Conservation (phyloP, 2,113 vertebrate species). For the Nesoenas mayeri region DNA sequence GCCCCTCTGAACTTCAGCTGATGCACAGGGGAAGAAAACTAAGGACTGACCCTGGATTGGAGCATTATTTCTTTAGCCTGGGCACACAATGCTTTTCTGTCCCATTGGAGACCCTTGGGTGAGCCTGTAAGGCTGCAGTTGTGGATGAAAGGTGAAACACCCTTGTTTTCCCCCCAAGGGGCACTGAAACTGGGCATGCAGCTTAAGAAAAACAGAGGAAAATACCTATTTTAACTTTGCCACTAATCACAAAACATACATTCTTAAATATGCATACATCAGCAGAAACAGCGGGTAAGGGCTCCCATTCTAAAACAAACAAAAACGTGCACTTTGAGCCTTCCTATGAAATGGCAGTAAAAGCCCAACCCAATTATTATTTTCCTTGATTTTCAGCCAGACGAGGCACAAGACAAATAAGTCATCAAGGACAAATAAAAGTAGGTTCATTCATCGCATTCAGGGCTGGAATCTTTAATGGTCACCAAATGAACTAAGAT, state of each 20-base stretch:
- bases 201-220: neutral
- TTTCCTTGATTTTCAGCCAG: slow-evolving; percentile 69
- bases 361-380: slow-evolving; percentile 62
- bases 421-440: slow-evolving; percentile 71
- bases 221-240: neutral
- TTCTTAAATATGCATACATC: neutral
- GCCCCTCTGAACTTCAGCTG: neutral
- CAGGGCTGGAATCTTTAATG: slow-evolving; percentile 62
- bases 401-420: slow-evolving; percentile 64
- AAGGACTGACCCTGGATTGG: neutral
- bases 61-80: neutral
- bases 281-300: slow-evolving; percentile 4
- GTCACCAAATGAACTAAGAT: slow-evolving; percentile 67
- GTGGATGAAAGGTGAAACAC: neutral
- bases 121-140: neutral
- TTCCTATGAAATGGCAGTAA: slow-evolving; percentile 54
- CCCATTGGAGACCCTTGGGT: neutral
- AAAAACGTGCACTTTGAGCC: slow-evolving; percentile 50
- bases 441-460: slow-evolving; percentile 64
- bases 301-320: slow-evolving; percentile 23
- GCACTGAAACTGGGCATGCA: neutral
- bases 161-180: neutral
- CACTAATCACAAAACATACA: neutral
- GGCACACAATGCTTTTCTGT: neutral
- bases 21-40: neutral